Evolutionary conservation across 2,888 invertebrate genomes (phyloP), one percentile per base, ranked within the genome.

Genomic region (Rhagonycha lutea): DNA sequence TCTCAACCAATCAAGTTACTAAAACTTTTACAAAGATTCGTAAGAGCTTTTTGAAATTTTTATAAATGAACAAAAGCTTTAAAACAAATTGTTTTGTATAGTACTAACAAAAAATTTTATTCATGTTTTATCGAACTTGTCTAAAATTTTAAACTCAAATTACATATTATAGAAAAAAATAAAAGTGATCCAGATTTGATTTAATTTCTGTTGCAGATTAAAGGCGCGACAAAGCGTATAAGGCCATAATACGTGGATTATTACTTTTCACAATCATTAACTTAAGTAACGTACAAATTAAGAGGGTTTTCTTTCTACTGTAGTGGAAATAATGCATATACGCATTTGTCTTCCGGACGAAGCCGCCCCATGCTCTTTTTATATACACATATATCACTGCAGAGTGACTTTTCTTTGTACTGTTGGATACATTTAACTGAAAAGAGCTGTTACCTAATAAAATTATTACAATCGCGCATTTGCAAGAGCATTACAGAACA

Each of bases 251-350:
- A 47, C n/a, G n/a, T 82, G 82, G 83, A 79, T 82, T 81, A 75
- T 75, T 79, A 81, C 80, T 81, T 82, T 81, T 82, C 79, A 80
- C 81, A 85, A 84, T 86, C 86, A 87, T 87, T 87, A 87, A 86
- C 86, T 81, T 87, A 87, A 87, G 87, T 87, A 87, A 87, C 86
- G 85, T 84, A 84, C 84, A 86, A 86, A 87, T 87, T 87, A 87
- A 86, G 87, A 85, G 86, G 87, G 86, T 86, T 87, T 87, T 87
- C 87, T 87, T 87, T 84, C 83, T 82, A 82, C 83, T 82, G 82
- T 85, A 87, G 26, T 86, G 88, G 87, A 88, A 88, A 88, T 87
- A 87, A 88, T 87, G 86, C 87, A 87, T 87, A 87, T 86, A 87
- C 87, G 87, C 87, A 88, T 88, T 86, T 85, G 87, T 88, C 87